Base-by-base conservation (phyloP, 2,113 vertebrate genomes). In the Chascanopsetta lugubris region DNA sequence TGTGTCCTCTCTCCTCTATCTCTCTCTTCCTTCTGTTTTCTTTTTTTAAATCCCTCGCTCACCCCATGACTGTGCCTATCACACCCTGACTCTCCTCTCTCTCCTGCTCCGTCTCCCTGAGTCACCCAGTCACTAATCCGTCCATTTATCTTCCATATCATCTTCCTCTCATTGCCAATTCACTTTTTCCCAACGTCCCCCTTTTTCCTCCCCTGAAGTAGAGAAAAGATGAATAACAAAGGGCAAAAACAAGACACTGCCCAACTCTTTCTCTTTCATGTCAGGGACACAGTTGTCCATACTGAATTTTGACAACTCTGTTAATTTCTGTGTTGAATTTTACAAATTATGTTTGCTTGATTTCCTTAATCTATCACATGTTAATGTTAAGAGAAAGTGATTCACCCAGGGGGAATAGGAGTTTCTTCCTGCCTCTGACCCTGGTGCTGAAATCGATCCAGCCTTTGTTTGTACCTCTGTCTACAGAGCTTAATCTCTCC, bases 1-100 rank as follows among this genome's bases (percentile, higher is more conserved):
- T 90, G 85, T 85, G 78, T 85, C 87, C 83, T 85, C 65, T 77
- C 68, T 79, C 51, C 75, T 84, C 71, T 54, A 20, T 34, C 51
- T 54, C 18, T 32, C 27, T 21, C 8, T 51, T 5, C 63, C 61
- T 73, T 69, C 50, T 63, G 75, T 76, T 75, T 51, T 62, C 53
- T 69, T 76, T 60, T 63, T 72, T 70, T 50, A 72, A 79, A 82
- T 79, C 77, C 71, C 82, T 75, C 8, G 15, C 64, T 87, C 81
- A 70, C 61, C 61, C 70, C 18, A 62, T 68, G 58, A 83, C 80
- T 76, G 61, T 69, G 51, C 34, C 61, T 70, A 60, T 69, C 48
- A 59, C 71, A 42, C 27, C 45, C 68, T 61, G 11, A 30, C 51
- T 27, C 22, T 66, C 64, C 56, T 61, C 60, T 48, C 63, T 27